Percentiles rank a stretch among this genome's conserved stretches.
These are phyloP conservation scores for Sinosuthora webbiana DNA, from an alignment of 2,113 vertebrate species.

Conservation along the genomic window DNA sequence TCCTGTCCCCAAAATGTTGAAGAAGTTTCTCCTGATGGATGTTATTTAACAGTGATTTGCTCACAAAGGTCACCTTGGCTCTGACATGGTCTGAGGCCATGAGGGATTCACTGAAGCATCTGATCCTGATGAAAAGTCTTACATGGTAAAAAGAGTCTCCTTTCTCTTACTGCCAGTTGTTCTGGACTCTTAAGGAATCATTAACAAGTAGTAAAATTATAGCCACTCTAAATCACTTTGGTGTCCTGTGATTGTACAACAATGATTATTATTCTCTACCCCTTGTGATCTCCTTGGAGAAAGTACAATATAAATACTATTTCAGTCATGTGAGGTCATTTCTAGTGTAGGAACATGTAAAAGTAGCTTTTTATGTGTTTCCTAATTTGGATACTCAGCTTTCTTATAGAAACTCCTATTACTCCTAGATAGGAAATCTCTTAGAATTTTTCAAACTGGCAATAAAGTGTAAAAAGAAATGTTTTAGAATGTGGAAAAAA, in stretches of 20 bases:
- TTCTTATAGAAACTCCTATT: background rate
- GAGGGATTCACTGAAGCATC: background rate
- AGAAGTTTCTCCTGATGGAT: background rate
- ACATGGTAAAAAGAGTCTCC: background rate
- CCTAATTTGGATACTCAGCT: background rate
- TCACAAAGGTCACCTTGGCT: background rate
- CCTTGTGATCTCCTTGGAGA: background rate
- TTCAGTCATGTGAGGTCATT: background rate
- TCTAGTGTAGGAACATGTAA: background rate
- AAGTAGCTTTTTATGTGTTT: background rate
- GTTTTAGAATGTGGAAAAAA: background rate
- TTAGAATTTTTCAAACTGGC: background rate
- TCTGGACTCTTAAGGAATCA: background rate
- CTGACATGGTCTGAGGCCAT: background rate
- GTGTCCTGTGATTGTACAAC: background rate
- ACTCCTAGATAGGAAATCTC: background rate
- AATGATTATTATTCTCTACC: background rate
- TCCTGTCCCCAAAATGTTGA: background rate
- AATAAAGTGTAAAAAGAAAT: background rate
- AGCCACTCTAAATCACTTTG: background rate
- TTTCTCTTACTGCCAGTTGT: background rate
- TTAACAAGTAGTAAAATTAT: conserved; percentile 35
- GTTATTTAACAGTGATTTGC: background rate
- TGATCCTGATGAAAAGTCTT: background rate
- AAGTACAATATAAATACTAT: background rate